Evolutionary conservation across 2,113 vertebrate genomes (phyloP).

Genomic region (Crotalus viridis): DNA sequence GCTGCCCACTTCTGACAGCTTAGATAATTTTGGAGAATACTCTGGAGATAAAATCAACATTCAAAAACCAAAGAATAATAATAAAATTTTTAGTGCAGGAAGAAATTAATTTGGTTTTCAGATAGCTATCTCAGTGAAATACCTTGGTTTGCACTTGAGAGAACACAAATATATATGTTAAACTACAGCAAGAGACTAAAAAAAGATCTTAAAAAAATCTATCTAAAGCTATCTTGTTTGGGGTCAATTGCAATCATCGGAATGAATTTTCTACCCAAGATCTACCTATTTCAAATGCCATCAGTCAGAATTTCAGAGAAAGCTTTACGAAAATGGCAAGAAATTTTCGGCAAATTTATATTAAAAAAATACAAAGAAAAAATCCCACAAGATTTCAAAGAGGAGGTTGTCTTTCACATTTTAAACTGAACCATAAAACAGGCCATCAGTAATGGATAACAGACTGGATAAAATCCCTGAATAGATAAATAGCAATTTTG

Average conservation of each 20-base stretch:
- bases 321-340: not conserved
- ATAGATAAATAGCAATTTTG: not conserved
- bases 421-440: not conserved
- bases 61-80: not conserved
- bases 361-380: not conserved
- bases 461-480: not conserved
- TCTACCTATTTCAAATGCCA: not conserved
- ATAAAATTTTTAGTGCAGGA: not conserved
- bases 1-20: not conserved
- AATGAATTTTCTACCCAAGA: not conserved
- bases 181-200: not conserved
- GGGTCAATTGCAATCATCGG: not conserved
- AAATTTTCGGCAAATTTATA: not conserved
- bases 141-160: not conserved
- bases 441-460: not conserved
- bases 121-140: not conserved
- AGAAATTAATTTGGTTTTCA: not conserved
- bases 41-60: not conserved
- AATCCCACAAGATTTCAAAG: not conserved
- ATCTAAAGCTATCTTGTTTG: not conserved
- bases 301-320: not conserved
- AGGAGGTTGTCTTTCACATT: not conserved
- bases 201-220: not conserved
- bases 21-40: not conserved
- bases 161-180: not conserved